Evolutionary conservation across 2,797 vertebrate genomes (phyloP), one percentile per base, ranked within the genome.

Genomic region (Semotilus atromaculatus): DNA sequence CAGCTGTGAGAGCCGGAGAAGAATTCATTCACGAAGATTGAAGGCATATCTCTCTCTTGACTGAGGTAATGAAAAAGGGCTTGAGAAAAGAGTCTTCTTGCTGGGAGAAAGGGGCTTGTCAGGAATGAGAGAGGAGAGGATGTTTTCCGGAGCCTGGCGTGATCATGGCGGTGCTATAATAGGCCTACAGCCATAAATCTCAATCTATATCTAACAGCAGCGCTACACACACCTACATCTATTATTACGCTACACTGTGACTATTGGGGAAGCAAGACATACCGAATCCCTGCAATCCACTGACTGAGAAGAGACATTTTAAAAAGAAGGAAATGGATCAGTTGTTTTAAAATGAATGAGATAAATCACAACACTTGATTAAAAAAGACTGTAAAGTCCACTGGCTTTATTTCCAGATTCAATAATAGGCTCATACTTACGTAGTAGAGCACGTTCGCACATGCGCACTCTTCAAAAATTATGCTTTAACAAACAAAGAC

Each of bases 31-130:
- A 74, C 14, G 18, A 80, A 80, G 81, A 86, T 51, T 83, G 85
- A 86, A 79, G 60, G 45, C 85, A 76, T 85, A 45, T 75, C 74
- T 75, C 29, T 62, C 31, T 45, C 38, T 3, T 3, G 34, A 31
- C 79, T 74, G 51, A 51, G 40, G 75, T 84, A 86, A 83, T 80
- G 75, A 80, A 74, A 77, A 51, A 48, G 48, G 75, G 70, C 76
- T 74, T 71, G 72, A 64, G 62, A 79, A 84, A 82, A 80, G 66
- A 26, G 23, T 36, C 21, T 53, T 74, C 71, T 29, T 45, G 62
- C 55, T 51, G 68, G 21, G 70, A 82, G 68, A 82, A 84, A 68
- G 11, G 38, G 31, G 77, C 16, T 31, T 55, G 67, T 78, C 38
- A 40, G 34, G 36, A 85, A 67, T 71, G 75, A 34, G 79, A 78